phyloP scores from a whole-genome alignment of 2,888 invertebrate species.

The Nomada ruficornis region DNA sequence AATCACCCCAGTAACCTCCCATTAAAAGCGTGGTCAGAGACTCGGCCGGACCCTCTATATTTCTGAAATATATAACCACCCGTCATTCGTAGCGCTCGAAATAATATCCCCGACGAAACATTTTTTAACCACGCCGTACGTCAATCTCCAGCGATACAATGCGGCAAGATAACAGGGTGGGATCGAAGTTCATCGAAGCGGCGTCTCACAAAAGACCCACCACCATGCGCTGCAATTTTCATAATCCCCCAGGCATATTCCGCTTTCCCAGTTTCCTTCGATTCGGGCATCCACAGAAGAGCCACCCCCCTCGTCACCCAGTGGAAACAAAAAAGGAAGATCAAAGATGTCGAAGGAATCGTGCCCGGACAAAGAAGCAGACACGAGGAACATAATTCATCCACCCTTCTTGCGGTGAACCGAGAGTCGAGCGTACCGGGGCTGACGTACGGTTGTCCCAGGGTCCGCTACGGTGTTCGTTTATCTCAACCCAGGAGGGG shows the following conservation, averaged over 20 bases:
- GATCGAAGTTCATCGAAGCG: background rate
- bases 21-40: too few relatives aligned
- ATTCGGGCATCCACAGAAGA: background rate
- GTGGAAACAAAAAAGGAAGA: background rate
- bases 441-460: constrained; percentile 9
- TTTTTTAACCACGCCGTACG: background rate
- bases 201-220: background rate
- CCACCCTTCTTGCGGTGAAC: background rate
- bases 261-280: background rate
- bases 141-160: background rate
- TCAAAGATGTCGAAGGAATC: background rate
- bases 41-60: too few relatives aligned
- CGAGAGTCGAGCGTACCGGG: background rate
- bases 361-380: background rate
- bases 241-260: background rate
- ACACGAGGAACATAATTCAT: background rate
- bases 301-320: background rate
- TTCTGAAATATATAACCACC: too few relatives aligned
- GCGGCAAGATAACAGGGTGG: background rate
- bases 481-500: background rate
- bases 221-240: background rate
- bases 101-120: background rate
- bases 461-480: background rate
- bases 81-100: too few relatives aligned
- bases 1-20: too few relatives aligned